These are phyloP conservation scores for Poeciliopsis infans DNA, from an alignment of 2,797 vertebrate genomes.

Conservation along the genomic window DNA sequence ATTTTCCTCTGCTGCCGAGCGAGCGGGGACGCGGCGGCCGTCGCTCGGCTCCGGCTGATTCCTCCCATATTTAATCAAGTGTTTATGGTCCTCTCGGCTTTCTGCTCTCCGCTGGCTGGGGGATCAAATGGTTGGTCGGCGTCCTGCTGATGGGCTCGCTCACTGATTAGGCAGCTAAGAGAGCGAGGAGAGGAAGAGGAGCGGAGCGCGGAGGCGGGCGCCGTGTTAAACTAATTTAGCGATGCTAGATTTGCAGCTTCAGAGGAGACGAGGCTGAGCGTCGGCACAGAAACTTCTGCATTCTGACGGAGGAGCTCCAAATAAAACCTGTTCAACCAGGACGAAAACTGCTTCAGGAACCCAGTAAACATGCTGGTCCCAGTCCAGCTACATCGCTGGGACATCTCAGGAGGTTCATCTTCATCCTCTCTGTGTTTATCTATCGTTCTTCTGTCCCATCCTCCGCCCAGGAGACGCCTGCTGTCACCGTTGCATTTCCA, in stretches of 20 bases:
- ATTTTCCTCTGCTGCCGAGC: slow-evolving; percentile 73
- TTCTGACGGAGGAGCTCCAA: not conserved
- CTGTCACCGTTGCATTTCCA: slow-evolving; percentile 33
- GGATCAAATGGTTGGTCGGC: slow-evolving; percentile 60
- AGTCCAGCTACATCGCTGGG: slow-evolving; percentile 12
- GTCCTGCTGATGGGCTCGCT: slow-evolving; percentile 56
- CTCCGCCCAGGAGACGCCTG: slow-evolving; percentile 29
- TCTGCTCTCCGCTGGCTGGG: slow-evolving; percentile 33
- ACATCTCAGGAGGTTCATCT: slow-evolving; percentile 42
- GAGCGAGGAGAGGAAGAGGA: slow-evolving; percentile 44
- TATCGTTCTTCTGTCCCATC: slow-evolving; percentile 48
- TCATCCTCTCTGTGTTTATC: slow-evolving; percentile 60
- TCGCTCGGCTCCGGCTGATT: slow-evolving; percentile 54
- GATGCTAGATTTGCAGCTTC: slow-evolving; percentile 41
- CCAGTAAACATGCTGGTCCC: not conserved
- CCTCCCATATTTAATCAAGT: slow-evolving; percentile 72
- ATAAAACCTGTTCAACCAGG: not conserved
- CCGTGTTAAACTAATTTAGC: slow-evolving; percentile 44
- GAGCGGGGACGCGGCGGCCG: slow-evolving; percentile 42
- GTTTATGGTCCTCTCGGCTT: slow-evolving; percentile 51
- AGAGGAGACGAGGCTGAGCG: slow-evolving; percentile 23
- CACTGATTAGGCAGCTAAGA: slow-evolving; percentile 58
- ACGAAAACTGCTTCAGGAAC: not conserved
- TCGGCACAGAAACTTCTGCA: slow-evolving; percentile 13
- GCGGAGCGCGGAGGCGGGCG: slow-evolving; percentile 6